phyloP scores from a whole-genome alignment of 2,113 vertebrate species.

The Cacatua alba region DNA sequence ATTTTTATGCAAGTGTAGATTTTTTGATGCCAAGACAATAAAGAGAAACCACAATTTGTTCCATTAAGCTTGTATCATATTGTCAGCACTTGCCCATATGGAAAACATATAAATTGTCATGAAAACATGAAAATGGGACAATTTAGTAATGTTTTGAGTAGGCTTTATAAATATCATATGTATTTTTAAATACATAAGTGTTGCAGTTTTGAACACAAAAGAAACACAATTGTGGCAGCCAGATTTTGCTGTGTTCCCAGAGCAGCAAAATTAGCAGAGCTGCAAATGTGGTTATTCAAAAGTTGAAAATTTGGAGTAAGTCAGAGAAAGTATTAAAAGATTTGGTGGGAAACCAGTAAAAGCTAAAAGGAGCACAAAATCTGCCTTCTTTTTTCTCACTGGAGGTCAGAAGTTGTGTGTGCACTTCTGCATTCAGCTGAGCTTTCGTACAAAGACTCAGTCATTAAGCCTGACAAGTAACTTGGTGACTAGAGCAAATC shows the following conservation, averaged over 20 bases:
- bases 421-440: neutral
- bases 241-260: conserved; percentile 56
- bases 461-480: neutral
- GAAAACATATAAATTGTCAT: conserved; percentile 80
- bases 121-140: conserved; percentile 77
- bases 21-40: conserved; percentile 74
- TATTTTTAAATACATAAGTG: conserved; percentile 75
- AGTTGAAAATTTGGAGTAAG: conserved; percentile 27
- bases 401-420: neutral
- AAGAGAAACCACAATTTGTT: conserved; percentile 61
- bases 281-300: conserved; percentile 33
- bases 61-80: conserved; percentile 73
- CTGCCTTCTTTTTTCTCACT: neutral
- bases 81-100: conserved; percentile 78
- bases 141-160: conserved; percentile 77
- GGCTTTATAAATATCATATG: conserved; percentile 72
- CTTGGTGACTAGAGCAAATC: neutral
- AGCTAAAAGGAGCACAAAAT: neutral
- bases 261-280: conserved; percentile 44
- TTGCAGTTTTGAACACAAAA: conserved; percentile 67
- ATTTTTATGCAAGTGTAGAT: conserved; percentile 71
- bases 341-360: conserved; percentile 47
- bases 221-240: conserved; percentile 50
- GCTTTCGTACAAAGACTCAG: neutral
- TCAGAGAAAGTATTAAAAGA: conserved; percentile 1